phyloP scores from a whole-genome alignment of 2,797 vertebrate species.

The Anableps anableps region DNA sequence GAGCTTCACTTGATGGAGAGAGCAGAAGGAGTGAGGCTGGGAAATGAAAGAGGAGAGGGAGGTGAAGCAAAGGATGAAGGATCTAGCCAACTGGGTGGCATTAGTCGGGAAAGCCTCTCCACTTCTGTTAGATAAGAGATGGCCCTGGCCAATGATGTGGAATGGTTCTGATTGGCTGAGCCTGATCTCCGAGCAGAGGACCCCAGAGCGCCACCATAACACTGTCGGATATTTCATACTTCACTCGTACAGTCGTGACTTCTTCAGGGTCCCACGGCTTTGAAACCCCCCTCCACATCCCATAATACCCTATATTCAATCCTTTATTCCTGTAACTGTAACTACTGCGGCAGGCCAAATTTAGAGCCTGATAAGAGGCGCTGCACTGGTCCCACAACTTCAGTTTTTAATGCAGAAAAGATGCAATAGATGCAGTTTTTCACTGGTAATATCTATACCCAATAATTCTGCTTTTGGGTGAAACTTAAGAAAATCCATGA shows the following conservation, averaged over 20 bases:
- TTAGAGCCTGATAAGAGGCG: background rate
- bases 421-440: background rate
- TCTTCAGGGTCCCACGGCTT: slow-evolving; percentile 36
- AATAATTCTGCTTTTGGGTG: background rate
- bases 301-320: slow-evolving; percentile 35
- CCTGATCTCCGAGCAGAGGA: slow-evolving; percentile 65
- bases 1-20: slow-evolving; percentile 47
- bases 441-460: background rate
- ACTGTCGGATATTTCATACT: slow-evolving; percentile 73
- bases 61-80: slow-evolving; percentile 61
- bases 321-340: slow-evolving; percentile 25
- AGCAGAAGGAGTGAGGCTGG: slow-evolving; percentile 25
- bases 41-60: slow-evolving; percentile 26
- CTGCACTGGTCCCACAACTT: background rate
- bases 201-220: slow-evolving; percentile 52
- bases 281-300: slow-evolving; percentile 20
- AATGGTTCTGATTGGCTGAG: slow-evolving; percentile 80
- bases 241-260: slow-evolving; percentile 56
- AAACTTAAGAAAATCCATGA: background rate
- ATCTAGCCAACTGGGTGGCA: slow-evolving; percentile 69
- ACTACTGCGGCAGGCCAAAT: background rate
- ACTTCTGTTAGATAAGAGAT: slow-evolving; percentile 77
- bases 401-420: background rate
- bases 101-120: slow-evolving; percentile 77
- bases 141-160: slow-evolving; percentile 78